A percentile compares a stretch with the other conserved stretches of the same genome.
These are phyloP conservation scores for Motacilla alba DNA, from an alignment of 2,113 vertebrate species.

Conservation along the genomic window DNA sequence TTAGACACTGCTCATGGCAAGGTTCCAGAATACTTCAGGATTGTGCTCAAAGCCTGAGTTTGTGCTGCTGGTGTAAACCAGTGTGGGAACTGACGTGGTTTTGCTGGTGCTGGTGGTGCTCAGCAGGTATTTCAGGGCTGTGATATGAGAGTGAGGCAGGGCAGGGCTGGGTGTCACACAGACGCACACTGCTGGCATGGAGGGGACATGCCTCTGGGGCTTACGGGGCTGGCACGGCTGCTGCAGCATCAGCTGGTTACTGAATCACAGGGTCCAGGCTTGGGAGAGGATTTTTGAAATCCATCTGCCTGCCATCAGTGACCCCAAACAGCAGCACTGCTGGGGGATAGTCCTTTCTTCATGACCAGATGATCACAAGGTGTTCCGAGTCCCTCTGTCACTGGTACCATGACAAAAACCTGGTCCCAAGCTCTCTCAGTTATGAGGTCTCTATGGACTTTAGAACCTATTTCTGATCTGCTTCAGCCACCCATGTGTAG, in stretches of 20 bases:
- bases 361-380: background rate
- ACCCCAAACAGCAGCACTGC: background rate
- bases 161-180: background rate
- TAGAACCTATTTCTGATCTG: background rate
- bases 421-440: background rate
- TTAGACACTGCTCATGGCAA: background rate
- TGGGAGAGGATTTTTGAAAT: background rate
- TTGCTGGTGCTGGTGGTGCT: background rate
- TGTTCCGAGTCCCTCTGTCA: background rate
- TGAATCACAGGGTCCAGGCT: background rate
- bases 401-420: background rate
- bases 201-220: background rate
- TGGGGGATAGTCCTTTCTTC: background rate
- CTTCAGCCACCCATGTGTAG: background rate
- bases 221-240: background rate
- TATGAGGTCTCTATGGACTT: background rate
- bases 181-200: background rate
- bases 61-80: background rate
- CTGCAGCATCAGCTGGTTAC: background rate
- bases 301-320: background rate
- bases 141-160: background rate
- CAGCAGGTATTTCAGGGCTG: constrained; percentile 23
- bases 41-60: background rate
- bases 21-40: background rate
- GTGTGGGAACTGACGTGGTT: background rate